phyloP scores from a whole-genome alignment of 2,113 vertebrate genomes.

The Engraulis encrasicolus region DNA sequence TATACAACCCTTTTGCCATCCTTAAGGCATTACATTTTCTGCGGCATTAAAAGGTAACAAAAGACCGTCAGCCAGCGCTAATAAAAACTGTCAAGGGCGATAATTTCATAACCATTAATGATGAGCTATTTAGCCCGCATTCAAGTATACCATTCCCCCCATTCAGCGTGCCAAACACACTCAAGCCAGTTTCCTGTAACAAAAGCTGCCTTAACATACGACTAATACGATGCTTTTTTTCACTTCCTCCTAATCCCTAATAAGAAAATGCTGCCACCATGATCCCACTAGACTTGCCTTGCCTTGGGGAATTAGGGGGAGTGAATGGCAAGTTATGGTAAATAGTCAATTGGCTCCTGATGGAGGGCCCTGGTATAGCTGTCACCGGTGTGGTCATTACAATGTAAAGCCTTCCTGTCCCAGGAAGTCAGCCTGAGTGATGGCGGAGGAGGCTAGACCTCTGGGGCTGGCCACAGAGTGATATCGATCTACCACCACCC shows the following conservation, averaged over 20 bases:
- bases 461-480: constrained; percentile 51
- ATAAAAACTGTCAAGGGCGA: not conserved
- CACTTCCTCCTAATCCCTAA: not conserved
- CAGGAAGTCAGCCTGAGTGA: constrained; percentile 55
- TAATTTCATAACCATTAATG: not conserved
- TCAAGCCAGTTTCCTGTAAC: not conserved
- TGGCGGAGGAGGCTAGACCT: constrained; percentile 43
- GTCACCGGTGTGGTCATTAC: constrained; percentile 46
- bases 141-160: not conserved
- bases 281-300: not conserved
- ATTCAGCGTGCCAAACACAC: not conserved
- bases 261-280: not conserved
- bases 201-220: not conserved
- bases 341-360: constrained; percentile 13
- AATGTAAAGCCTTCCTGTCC: constrained; percentile 51
- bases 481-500: constrained; percentile 59
- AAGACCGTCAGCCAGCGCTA: not conserved
- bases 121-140: not conserved
- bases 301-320: not conserved
- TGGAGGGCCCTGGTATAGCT: constrained; percentile 38
- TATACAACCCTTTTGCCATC: not conserved
- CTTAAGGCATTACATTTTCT: not conserved
- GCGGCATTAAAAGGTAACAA: not conserved
- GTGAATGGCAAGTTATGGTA: constrained; percentile 13
- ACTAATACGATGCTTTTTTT: not conserved